phyloP scores from a whole-genome alignment of 2,113 vertebrate species.

The Chlorocebus sabaeus region DNA sequence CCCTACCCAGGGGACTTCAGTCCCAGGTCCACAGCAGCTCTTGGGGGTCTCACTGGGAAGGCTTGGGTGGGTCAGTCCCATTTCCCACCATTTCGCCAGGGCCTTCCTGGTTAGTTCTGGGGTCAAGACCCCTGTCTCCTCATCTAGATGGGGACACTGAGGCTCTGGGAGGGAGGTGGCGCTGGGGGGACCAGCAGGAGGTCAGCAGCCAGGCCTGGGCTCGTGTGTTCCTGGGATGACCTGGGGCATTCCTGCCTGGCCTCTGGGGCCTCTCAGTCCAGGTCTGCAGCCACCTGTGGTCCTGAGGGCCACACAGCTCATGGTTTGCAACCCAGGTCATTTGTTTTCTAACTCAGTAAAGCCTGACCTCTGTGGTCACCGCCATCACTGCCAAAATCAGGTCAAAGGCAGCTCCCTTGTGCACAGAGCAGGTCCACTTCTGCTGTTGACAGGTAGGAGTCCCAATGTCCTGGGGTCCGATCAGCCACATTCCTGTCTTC shows the following conservation, averaged over 20 bases:
- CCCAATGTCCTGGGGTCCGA: background rate
- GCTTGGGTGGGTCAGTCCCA: background rate
- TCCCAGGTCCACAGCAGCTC: background rate
- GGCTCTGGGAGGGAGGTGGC: background rate
- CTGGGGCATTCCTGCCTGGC: background rate
- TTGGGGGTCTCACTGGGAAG: background rate
- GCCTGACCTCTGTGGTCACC: too few relatives aligned
- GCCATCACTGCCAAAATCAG: too few relatives aligned
- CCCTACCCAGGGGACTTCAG: background rate
- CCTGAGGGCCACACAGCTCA: too few relatives aligned
- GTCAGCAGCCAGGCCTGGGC: background rate
- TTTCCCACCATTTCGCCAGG: background rate
- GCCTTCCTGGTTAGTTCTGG: background rate
- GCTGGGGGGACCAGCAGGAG: background rate
- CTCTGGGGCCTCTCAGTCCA: too few relatives aligned
- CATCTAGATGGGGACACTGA: background rate
- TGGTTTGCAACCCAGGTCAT: too few relatives aligned
- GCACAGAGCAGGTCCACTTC: background rate
- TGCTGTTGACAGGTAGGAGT: background rate
- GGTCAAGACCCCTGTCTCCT: background rate
- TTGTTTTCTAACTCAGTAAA: too few relatives aligned
- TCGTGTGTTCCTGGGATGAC: background rate
- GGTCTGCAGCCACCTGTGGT: too few relatives aligned
- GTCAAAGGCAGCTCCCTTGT: too few relatives aligned
- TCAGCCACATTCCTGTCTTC: background rate